Percentiles rank a stretch among this genome's conserved stretches.
These are phyloP conservation scores for Pinctada fucata DNA, from an alignment of 2,888 invertebrate species.

Conservation along the genomic window DNA sequence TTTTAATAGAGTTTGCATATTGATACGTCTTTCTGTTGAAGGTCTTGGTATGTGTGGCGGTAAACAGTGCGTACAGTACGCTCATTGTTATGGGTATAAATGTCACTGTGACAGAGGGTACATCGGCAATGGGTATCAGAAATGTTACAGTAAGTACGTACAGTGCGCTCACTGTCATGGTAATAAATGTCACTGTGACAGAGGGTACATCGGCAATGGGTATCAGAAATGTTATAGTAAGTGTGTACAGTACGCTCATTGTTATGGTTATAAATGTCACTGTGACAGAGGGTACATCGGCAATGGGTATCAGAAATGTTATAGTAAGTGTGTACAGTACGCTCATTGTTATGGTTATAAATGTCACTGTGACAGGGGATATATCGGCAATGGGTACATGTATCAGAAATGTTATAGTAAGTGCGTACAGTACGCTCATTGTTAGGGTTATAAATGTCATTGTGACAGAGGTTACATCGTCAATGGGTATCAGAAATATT, in stretches of 20 bases:
- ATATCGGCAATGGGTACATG: not conserved
- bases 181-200: constrained; percentile 29
- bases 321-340: constrained; percentile 7
- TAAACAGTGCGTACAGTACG: constrained; percentile 23
- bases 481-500: constrained; percentile 6
- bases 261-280: constrained; percentile 26
- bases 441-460: constrained; percentile 20
- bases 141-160: constrained; percentile 36
- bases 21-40: constrained; percentile 1
- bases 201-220: constrained; percentile 26
- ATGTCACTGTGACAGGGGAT: no score
- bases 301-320: constrained; percentile 23
- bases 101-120: constrained; percentile 30
- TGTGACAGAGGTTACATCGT: constrained; percentile 18
- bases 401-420: not conserved
- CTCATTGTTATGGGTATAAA: constrained; percentile 28
- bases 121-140: constrained; percentile 23
- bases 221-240: constrained; percentile 32
- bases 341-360: not conserved
- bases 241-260: constrained; percentile 29
- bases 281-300: constrained; percentile 30
- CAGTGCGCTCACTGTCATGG: constrained; percentile 20
- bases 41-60: constrained; percentile 28
- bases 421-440: constrained; percentile 7
- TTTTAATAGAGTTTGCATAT: not conserved